A percentile compares a stretch with the other conserved stretches of the same genome.
These are phyloP conservation scores for Oryzias dopingdopingensis DNA, from an alignment of 2,797 vertebrate genomes.

Conservation along the genomic window DNA sequence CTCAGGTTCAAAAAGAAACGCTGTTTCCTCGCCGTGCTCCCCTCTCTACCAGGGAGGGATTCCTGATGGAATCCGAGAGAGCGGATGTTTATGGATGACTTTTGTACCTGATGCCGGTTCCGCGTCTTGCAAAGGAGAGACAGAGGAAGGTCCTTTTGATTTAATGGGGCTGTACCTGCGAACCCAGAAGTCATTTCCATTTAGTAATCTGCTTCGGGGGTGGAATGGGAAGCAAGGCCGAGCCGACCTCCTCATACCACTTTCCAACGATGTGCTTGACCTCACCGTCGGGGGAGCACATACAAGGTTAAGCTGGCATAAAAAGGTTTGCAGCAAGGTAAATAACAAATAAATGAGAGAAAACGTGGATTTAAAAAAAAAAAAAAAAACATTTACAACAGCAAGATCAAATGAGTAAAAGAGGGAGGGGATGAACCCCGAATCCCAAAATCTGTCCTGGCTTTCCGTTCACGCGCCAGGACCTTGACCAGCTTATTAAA, in stretches of 20 bases:
- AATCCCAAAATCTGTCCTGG: constrained; percentile 21
- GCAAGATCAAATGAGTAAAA: constrained; percentile 4
- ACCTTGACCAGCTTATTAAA: constrained; percentile 60
- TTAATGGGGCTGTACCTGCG: constrained; percentile 39
- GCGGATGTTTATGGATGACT: constrained; percentile 16
- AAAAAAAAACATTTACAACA: constrained; percentile 20
- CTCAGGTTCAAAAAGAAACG: constrained; percentile 18
- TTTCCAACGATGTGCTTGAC: constrained; percentile 26
- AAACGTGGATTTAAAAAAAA: constrained; percentile 19
- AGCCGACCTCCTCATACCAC: constrained; percentile 29
- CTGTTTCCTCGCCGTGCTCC: constrained; percentile 4
- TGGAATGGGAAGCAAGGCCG: constrained; percentile 55
- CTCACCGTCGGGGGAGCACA: not conserved
- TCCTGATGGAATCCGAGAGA: constrained; percentile 14
- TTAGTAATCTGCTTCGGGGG: constrained; percentile 58
- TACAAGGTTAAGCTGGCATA: not conserved
- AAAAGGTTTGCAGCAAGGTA: constrained; percentile 20
- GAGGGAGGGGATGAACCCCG: constrained; percentile 24
- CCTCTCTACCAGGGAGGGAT: constrained; percentile 18
- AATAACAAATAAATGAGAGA: constrained; percentile 19
- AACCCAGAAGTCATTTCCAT: constrained; percentile 59
- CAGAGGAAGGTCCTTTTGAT: constrained; percentile 20
- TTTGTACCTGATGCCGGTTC: constrained; percentile 18
- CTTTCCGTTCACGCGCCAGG: constrained; percentile 37
- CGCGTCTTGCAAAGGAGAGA: constrained; percentile 10